A percentile compares a stretch with the other conserved stretches of the same genome.
Evolutionary conservation across 2,113 vertebrate species (phyloP).

Genomic region (Ibidorhyncha struthersii): DNA sequence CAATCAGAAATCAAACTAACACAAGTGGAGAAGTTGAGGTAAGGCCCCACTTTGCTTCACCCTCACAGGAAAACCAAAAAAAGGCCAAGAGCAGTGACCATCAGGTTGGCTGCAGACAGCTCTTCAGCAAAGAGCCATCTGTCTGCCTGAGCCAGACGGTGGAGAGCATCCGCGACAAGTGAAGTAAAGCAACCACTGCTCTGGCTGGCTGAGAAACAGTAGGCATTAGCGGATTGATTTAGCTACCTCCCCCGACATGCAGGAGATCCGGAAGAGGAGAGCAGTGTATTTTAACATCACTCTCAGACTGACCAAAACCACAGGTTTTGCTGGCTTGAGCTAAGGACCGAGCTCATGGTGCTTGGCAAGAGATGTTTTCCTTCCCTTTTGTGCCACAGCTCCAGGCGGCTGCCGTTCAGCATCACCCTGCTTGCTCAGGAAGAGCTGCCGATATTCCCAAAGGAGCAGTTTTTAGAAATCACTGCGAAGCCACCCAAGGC

Average conservation of each 20-base stretch:
- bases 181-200: background rate
- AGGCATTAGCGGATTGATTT: background rate
- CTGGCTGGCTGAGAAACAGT: background rate
- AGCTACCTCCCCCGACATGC: background rate
- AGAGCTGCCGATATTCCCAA: background rate
- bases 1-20: background rate
- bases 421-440: background rate
- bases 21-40: background rate
- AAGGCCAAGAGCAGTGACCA: background rate
- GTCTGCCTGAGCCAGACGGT: fast-evolving
- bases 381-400: background rate
- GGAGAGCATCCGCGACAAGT: background rate
- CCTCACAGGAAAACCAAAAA: background rate
- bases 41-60: background rate
- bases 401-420: background rate
- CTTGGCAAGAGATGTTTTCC: background rate
- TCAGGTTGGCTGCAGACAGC: background rate
- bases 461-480: background rate
- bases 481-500: background rate
- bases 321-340: background rate
- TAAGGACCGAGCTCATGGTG: background rate
- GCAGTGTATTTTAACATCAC: background rate
- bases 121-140: background rate
- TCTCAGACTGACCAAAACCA: background rate
- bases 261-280: background rate